A percentile compares a stretch with the other conserved stretches of the same genome.
These are phyloP conservation scores for Leptonema lineaticorne DNA, from an alignment of 1,140 invertebrate species.

Conservation along the genomic window DNA sequence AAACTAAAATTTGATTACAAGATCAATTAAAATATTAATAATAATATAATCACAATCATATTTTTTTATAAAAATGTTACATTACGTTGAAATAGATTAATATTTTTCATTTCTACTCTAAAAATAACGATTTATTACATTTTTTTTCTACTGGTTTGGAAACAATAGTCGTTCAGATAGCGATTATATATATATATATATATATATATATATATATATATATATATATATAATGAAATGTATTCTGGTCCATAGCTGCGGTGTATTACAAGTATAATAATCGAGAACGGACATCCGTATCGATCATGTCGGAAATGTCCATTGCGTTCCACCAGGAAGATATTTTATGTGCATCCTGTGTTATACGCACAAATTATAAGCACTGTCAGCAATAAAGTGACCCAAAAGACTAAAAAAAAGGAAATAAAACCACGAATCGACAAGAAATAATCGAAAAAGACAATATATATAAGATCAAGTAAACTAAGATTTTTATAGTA, in stretches of 20 bases:
- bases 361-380: not conserved
- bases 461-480: not conserved
- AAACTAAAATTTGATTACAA: no score
- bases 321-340: not conserved
- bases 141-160: no score
- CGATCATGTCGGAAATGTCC: slow-evolving; percentile 14
- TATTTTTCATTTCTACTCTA: no score
- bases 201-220: no score
- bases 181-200: not conserved
- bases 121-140: no score
- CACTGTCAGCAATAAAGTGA: not conserved
- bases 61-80: no score
- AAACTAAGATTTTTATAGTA: not conserved
- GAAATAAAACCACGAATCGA: not conserved
- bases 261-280: not conserved
- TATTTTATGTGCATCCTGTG: slow-evolving; percentile 14
- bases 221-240: not conserved
- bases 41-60: no score
- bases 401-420: not conserved
- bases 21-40: no score
- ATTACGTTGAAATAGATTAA: no score
- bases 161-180: not conserved
- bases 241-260: not conserved
- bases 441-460: not conserved
- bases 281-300: slow-evolving; percentile 20